phyloP scores from a whole-genome alignment of 2,113 vertebrate species.

The Aldabrachelys gigantea region DNA sequence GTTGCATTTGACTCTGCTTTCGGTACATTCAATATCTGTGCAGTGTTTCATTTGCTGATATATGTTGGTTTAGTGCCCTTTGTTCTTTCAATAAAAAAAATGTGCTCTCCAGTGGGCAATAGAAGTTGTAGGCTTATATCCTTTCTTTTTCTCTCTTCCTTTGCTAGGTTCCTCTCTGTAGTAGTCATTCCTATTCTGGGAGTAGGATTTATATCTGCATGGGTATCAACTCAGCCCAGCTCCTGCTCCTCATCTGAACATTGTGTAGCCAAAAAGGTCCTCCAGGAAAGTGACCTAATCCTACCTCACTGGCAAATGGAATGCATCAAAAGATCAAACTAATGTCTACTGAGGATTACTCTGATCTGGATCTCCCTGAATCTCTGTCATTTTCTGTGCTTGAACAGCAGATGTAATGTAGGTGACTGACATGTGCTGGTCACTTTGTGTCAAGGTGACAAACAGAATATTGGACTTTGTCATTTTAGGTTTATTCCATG shows the following conservation, averaged over 20 bases:
- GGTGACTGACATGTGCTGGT: neutral
- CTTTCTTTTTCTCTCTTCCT: neutral
- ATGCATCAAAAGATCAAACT: slow-evolving; percentile 60
- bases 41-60: neutral
- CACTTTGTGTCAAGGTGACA: neutral
- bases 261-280: neutral
- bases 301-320: neutral
- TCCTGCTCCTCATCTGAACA: neutral
- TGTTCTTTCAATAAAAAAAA: neutral
- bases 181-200: neutral
- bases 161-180: neutral
- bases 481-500: neutral
- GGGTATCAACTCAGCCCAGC: neutral
- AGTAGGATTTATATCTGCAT: neutral
- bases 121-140: neutral
- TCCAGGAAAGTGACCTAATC: slow-evolving; percentile 37
- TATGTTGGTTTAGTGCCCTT: neutral
- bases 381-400: neutral
- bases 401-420: neutral
- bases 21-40: neutral
- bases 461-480: slow-evolving; percentile 10
- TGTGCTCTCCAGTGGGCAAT: neutral
- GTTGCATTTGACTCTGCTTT: neutral
- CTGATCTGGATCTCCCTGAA: neutral
- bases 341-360: neutral